Percentiles rank a stretch among this genome's conserved stretches.
Evolutionary conservation across 2,888 invertebrate species (phyloP).

Genomic region (Leptopterna dolabrata): DNA sequence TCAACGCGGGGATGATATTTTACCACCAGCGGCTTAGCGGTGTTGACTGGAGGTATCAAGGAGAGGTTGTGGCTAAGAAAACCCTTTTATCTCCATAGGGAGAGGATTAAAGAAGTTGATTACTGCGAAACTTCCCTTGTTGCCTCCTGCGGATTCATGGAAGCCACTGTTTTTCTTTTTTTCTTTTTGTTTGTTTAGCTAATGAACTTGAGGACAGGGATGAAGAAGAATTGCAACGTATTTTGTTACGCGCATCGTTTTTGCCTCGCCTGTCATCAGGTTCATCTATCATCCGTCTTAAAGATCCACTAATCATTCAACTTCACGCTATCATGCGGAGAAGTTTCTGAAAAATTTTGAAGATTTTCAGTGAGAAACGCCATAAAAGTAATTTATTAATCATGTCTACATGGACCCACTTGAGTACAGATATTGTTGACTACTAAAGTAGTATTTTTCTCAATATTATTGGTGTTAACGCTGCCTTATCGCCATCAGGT

Average conservation of each 20-base stretch:
- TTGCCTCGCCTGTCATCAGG: not conserved
- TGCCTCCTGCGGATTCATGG: not conserved
- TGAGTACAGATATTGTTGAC: too few species aligned
- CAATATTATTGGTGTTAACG: too few species aligned
- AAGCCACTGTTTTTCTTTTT: too few species aligned
- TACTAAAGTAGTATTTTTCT: too few species aligned
- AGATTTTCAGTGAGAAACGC: too few species aligned
- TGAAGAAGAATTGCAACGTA: not conserved
- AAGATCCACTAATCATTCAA: not conserved
- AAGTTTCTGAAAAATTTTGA: too few species aligned
- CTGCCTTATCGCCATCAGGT: too few species aligned
- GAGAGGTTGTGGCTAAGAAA: not conserved
- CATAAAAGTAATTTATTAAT: too few species aligned
- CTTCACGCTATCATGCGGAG: not conserved
- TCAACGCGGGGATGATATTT: not conserved
- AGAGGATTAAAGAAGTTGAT: not conserved
- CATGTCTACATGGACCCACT: too few species aligned
- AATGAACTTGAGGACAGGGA: not conserved
- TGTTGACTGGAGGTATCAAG: not conserved
- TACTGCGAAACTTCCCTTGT: not conserved
- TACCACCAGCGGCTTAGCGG: not conserved
- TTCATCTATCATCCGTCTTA: not conserved
- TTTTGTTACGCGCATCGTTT: not conserved
- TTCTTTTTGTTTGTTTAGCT: not conserved
- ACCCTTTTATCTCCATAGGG: not conserved